These are phyloP conservation scores for Macquaria ambigua DNA, from an alignment of 2,113 vertebrate species.

Conservation along the genomic window DNA sequence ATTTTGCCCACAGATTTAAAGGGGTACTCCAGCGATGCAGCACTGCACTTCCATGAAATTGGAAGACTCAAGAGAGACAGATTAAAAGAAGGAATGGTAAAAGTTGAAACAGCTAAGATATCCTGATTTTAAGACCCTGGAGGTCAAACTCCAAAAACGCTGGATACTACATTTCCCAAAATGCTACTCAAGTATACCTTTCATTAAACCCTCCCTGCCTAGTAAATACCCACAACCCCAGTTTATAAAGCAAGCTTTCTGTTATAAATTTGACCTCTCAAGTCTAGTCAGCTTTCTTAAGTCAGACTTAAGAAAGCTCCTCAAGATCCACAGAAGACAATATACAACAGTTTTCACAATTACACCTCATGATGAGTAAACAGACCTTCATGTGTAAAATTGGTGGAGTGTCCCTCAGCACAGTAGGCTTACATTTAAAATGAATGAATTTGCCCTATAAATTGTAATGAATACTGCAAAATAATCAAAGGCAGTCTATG, in stretches of 20 bases:
- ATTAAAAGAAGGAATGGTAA: not conserved
- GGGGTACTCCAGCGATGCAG: not conserved
- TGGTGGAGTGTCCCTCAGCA: no score
- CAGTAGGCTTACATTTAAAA: not conserved
- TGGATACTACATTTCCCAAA: not conserved
- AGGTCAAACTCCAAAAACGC: not conserved
- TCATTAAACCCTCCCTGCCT: not conserved
- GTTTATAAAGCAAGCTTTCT: not conserved
- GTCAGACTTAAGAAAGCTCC: not conserved
- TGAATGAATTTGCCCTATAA: not conserved
- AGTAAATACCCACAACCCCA: not conserved
- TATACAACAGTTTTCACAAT: not conserved
- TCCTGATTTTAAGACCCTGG: not conserved
- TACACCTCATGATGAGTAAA: not conserved
- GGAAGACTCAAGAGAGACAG: not conserved
- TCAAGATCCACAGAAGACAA: not conserved
- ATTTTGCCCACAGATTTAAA: conserved; percentile 2
- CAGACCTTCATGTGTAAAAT: not conserved
- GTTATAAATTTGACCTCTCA: not conserved
- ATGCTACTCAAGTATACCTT: not conserved
- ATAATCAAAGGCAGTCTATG: not conserved
- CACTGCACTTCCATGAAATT: no score
- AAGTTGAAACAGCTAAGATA: not conserved
- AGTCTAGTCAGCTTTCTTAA: no score
- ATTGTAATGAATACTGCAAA: not conserved